Evolutionary conservation across 2,113 vertebrate genomes (phyloP).

Genomic region (Corapipo altera): DNA sequence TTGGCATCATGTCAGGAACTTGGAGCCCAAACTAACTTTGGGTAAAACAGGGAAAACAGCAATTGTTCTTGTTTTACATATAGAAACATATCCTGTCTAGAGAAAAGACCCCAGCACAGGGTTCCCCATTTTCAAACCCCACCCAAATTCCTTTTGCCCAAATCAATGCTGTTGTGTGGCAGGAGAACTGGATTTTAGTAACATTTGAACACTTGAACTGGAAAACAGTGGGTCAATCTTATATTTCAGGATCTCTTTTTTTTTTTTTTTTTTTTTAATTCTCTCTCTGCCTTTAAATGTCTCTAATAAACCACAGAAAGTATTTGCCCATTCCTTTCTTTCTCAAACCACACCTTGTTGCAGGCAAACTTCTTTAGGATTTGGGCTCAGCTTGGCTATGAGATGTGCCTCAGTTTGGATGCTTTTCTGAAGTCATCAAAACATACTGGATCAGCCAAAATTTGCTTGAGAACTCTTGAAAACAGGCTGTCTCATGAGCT

Average conservation of each 20-base stretch:
- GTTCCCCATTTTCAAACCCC: neutral
- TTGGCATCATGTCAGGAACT: neutral
- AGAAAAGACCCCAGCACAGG: neutral
- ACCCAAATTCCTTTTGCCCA: neutral
- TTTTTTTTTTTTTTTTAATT: neutral
- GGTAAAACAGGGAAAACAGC: neutral
- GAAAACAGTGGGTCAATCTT: neutral
- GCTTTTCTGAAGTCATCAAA: constrained; percentile 16
- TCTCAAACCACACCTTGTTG: neutral
- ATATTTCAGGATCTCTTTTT: neutral
- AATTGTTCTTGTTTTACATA: neutral
- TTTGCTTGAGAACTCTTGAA: constrained; percentile 35
- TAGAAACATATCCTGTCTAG: neutral
- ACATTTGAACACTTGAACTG: neutral
- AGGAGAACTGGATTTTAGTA: neutral
- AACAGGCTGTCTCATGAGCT: constrained; percentile 45
- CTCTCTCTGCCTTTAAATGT: neutral
- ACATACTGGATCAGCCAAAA: constrained; percentile 12
- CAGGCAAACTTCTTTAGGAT: neutral
- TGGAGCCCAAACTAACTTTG: neutral
- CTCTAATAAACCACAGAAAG: neutral
- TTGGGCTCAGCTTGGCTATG: neutral
- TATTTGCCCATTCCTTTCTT: neutral
- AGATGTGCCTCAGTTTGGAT: neutral
- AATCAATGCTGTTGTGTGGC: neutral